Conservation (phyloP, 2,113 vertebrate species). For the Helogale parvula region DNA sequence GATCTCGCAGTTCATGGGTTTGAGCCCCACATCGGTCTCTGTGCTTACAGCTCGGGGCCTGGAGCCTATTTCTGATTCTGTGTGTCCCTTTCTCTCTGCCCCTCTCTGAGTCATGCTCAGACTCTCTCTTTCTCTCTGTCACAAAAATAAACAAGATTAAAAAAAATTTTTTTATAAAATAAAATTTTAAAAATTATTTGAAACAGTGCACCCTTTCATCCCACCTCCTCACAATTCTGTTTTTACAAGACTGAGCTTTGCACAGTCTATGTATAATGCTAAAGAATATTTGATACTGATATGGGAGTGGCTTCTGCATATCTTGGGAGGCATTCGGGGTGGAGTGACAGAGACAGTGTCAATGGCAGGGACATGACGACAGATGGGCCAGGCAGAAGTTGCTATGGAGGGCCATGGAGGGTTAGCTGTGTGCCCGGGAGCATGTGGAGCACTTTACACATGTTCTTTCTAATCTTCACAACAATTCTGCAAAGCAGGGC, state of each 20-base stretch:
- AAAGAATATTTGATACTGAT: not conserved
- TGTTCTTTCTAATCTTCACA: not conserved
- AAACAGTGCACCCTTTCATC: constrained; percentile 7
- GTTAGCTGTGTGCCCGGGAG: rapidly evolving
- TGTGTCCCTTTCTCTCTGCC: too few relatives aligned
- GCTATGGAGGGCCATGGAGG: not conserved
- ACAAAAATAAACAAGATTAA: too few relatives aligned
- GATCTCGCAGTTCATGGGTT: too few relatives aligned
- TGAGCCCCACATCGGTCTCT: too few relatives aligned
- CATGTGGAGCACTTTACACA: not conserved
- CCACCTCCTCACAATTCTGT: not conserved
- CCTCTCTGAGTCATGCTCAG: too few relatives aligned
- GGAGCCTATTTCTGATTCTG: too few relatives aligned
- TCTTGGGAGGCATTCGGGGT: not conserved
- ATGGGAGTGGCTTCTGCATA: not conserved
- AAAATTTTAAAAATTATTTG: not conserved
- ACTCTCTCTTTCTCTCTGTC: too few relatives aligned
- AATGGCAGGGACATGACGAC: not conserved
- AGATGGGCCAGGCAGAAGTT: not conserved
- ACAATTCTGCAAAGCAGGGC: not conserved
- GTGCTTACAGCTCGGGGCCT: too few relatives aligned
- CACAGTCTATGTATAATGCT: not conserved
- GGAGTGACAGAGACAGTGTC: not conserved
- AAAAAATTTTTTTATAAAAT: not conserved
- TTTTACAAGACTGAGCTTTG: not conserved